Evolutionary conservation across 2,888 invertebrate genomes (phyloP).

Genomic region (Polymixis lichenea): DNA sequence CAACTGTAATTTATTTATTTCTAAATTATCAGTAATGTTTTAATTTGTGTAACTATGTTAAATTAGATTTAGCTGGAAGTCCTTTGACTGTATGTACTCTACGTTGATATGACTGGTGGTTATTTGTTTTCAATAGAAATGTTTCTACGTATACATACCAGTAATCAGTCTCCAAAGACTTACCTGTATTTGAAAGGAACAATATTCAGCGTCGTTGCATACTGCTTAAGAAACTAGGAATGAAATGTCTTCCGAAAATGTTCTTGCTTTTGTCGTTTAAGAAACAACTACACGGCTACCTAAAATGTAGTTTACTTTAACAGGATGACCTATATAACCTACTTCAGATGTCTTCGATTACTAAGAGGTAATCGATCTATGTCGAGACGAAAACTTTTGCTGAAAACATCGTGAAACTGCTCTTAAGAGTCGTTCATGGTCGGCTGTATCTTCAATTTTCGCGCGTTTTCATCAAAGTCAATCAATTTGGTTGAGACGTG

Average conservation of each 20-base stretch:
- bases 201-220: background rate
- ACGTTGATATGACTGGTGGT: no score
- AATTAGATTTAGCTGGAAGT: no score
- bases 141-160: no score
- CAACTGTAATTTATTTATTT: no score
- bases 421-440: background rate
- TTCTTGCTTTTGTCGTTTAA: no score
- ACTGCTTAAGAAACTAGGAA: background rate
- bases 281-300: no score
- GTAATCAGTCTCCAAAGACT: background rate
- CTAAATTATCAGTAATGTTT: no score
- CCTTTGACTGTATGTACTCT: no score
- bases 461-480: background rate
- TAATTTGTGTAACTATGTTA: no score
- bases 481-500: background rate
- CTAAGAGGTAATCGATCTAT: background rate
- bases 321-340: background rate
- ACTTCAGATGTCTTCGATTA: no score
- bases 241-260: background rate
- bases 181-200: background rate
- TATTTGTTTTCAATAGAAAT: no score
- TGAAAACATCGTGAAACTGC: background rate
- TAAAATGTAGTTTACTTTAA: background rate
- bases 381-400: background rate
- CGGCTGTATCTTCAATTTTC: background rate